Percentiles rank a stretch among this genome's conserved stretches.
These are phyloP conservation scores for Bothrops alternatus DNA, from an alignment of 2,797 vertebrate genomes.

Conservation along the genomic window DNA sequence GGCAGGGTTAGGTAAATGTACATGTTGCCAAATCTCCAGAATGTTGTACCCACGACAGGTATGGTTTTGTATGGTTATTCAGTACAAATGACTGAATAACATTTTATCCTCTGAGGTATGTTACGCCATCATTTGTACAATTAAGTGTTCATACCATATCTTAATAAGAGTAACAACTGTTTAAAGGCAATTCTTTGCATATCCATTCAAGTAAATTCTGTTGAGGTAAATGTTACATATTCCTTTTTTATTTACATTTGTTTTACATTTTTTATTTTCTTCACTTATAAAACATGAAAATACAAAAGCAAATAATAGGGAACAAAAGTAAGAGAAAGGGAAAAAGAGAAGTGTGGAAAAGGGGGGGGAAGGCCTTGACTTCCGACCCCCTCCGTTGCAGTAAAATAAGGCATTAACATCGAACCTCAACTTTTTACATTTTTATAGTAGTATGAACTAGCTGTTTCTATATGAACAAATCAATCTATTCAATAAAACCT, in stretches of 20 bases:
- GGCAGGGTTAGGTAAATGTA: neutral
- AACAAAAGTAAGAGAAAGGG: too few relatives aligned
- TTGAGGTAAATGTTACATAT: neutral
- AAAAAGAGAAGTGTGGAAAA: too few relatives aligned
- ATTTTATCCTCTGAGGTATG: neutral
- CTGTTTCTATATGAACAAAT: too few relatives aligned
- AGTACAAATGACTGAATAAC: neutral
- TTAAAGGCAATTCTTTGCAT: neutral
- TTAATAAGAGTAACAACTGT: neutral
- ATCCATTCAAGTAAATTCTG: neutral
- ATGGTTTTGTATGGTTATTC: neutral
- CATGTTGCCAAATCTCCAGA: neutral
- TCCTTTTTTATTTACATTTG: neutral
- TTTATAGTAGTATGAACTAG: too few relatives aligned
- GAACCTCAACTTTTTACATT: too few relatives aligned
- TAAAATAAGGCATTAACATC: too few relatives aligned
- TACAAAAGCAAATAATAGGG: too few relatives aligned
- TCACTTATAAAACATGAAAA: too few relatives aligned
- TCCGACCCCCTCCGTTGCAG: too few relatives aligned
- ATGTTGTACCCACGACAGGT: neutral
- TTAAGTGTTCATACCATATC: neutral
- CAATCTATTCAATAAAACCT: too few relatives aligned
- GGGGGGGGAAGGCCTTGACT: too few relatives aligned
- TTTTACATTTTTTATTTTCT: too few relatives aligned
- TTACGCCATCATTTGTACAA: neutral